phyloP scores from a whole-genome alignment of 2,113 vertebrate species.

The Cephalopholis sonnerati region DNA sequence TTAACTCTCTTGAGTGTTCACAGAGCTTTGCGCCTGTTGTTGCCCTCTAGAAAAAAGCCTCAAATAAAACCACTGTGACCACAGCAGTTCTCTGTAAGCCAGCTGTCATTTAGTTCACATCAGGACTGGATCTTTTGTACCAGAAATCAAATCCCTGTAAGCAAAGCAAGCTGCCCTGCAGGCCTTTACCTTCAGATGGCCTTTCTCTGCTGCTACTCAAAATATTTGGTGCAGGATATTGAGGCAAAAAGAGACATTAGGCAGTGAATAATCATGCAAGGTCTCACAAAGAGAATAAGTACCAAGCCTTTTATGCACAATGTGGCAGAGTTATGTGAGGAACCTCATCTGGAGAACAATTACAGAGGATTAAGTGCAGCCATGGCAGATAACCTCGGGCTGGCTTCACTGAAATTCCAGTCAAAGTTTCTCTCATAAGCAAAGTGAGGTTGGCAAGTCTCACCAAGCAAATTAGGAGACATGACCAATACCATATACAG shows the following conservation, averaged over 20 bases:
- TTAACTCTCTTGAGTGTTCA: constrained; percentile 31
- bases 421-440: constrained; percentile 25
- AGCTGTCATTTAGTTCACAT: constrained; percentile 45
- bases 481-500: not conserved
- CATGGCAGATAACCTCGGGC: constrained; percentile 11
- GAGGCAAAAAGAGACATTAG: constrained; percentile 2
- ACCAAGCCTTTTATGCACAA: not conserved
- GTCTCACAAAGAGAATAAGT: constrained; percentile 5
- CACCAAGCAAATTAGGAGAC: not conserved
- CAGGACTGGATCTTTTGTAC: constrained; percentile 32
- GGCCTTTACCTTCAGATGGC: constrained; percentile 16
- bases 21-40: not conserved
- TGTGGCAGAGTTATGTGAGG: constrained; percentile 16
- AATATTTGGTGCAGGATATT: constrained; percentile 13
- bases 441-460: not conserved
- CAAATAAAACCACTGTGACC: constrained; percentile 41
- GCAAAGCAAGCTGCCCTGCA: constrained; percentile 34
- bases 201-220: constrained; percentile 10
- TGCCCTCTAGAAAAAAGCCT: constrained; percentile 20
- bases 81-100: constrained; percentile 30
- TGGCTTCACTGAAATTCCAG: constrained; percentile 37
- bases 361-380: constrained; percentile 40
- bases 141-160: constrained; percentile 42
- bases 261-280: not conserved
- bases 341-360: constrained; percentile 38